Conservation (phyloP, 2,888 invertebrate species). For the Drosophila lacicola region DNA sequence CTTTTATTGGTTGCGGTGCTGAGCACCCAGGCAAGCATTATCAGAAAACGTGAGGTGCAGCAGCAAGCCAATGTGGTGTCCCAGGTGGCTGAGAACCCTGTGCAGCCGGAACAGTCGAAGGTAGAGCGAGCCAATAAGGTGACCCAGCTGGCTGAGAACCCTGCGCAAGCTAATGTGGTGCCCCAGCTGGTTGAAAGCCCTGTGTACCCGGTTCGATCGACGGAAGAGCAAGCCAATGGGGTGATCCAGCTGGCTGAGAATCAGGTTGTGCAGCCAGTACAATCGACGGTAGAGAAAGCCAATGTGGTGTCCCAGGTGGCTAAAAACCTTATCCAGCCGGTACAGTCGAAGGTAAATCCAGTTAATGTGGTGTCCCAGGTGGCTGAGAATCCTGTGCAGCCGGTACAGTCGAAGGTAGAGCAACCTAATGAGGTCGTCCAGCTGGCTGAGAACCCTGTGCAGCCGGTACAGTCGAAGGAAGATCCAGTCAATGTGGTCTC, state of each 20-base stretch:
- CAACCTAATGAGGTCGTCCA: not conserved
- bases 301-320: not conserved
- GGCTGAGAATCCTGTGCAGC: not conserved
- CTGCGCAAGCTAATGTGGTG: not conserved
- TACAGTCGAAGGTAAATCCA: not conserved
- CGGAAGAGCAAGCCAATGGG: not conserved
- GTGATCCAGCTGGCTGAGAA: not conserved
- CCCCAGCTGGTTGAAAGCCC: not conserved
- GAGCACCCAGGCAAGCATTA: conserved; percentile 40
- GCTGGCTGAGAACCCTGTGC: not conserved
- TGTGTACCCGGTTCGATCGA: not conserved
- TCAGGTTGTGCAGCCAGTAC: not conserved
- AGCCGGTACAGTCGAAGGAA: not conserved
- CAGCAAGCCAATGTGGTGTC: not conserved
- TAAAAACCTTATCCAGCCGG: not conserved
- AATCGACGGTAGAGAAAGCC: not conserved
- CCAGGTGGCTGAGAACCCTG: not conserved
- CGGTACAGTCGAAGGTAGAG: not conserved
- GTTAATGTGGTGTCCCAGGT: not conserved
- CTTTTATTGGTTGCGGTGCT: conserved; percentile 38
- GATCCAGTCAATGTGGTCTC: not conserved
- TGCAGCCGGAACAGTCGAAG: not conserved
- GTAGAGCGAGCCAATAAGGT: not conserved
- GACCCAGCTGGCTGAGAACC: not conserved
- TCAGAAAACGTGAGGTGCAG: conserved; percentile 16